Evolutionary conservation across 2,888 invertebrate species (phyloP), one percentile per base, ranked within the genome.

Genomic region (Volucella inanis): DNA sequence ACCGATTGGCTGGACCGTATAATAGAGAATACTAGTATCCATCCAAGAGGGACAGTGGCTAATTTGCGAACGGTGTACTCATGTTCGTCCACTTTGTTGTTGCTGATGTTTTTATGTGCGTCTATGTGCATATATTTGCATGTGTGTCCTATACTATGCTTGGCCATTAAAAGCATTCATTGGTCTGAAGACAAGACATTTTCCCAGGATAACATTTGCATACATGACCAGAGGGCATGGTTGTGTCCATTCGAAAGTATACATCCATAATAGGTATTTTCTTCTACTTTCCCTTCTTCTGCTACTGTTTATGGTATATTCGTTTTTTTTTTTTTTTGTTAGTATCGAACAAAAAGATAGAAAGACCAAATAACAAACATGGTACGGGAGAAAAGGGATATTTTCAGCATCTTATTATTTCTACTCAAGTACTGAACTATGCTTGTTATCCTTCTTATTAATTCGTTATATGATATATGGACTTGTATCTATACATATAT

Each of bases 121-220:
- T 61, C 43, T 45, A n/a, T 61, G 47, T 47, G 15, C 15, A 15
- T 55, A n/a, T 45, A 38, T 59, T 11, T 47, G 12, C 39, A 45
- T 75, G 57, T 64, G 38, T 70, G 79, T 12, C 3, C 65, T 18
- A n/a, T 67, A 41, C 12, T n/a, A 18, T 11, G 55, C 39, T 31
- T 74, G 74, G 11, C 80, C 85, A 85, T 81, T 85, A 85, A 81
- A 81, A 81, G 68, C 81, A 81, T 85, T 80, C 81, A 85, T 81
- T 70, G 85, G 76, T 74, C 71, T 68, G 85, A 85, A 81, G 76
- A 85, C 85, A 85, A 85, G 85, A 85, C 76, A 85, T 81, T 81
- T 81, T 85, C 68, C 59, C 85, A 85, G 77, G 81, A 85, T 81
- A 81, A 70, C 72, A 81, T 85, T 85, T 81, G 85, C 85, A 85